Conservation (phyloP, 2,797 vertebrate genomes). For the Sciaenops ocellatus region DNA sequence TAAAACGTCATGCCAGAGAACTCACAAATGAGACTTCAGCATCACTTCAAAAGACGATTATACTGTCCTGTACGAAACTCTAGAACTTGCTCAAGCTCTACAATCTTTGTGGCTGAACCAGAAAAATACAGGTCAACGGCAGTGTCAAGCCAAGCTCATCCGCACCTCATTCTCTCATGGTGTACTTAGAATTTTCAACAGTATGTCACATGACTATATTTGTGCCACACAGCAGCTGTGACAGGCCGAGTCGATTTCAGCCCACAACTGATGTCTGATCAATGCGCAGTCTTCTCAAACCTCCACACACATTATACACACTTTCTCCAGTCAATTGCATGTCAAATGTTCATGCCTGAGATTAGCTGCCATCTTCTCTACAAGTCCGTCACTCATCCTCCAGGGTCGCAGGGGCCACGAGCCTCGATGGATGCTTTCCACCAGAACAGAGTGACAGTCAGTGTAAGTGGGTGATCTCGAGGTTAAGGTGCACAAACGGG, state of each 20-base stretch:
- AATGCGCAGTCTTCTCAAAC: neutral
- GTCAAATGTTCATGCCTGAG: neutral
- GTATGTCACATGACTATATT: neutral
- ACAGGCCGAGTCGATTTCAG: neutral
- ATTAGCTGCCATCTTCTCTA: neutral
- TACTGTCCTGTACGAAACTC: neutral
- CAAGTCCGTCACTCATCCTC: neutral
- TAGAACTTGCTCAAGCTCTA: neutral
- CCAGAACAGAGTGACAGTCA: slow-evolving; percentile 17
- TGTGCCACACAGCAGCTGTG: neutral
- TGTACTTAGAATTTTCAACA: neutral
- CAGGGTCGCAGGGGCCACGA: neutral
- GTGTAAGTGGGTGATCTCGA: slow-evolving; percentile 1
- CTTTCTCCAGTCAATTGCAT: neutral
- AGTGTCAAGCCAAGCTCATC: neutral
- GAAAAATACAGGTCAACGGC: neutral
- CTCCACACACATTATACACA: neutral
- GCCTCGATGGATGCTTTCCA: neutral
- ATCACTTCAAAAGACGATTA: neutral
- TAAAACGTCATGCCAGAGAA: neutral
- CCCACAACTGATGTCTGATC: neutral
- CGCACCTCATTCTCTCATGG: neutral
- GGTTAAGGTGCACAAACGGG: slow-evolving; percentile 12
- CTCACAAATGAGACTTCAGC: neutral
- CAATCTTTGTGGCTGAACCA: neutral